Evolutionary conservation across 1,140 invertebrate species (phyloP).

Genomic region (Pissodes strobi): DNA sequence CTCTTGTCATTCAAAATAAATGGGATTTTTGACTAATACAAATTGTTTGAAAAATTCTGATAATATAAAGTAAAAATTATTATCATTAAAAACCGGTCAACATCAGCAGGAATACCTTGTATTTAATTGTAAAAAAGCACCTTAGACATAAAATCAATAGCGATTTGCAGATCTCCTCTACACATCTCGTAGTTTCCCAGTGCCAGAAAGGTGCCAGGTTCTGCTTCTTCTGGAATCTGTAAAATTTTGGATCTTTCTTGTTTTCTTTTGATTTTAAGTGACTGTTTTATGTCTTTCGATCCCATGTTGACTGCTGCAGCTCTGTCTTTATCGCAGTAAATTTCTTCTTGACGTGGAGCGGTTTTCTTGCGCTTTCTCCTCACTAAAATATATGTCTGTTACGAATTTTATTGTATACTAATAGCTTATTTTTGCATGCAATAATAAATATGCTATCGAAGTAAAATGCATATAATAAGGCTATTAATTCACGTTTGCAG

Average conservation of each 20-base stretch:
- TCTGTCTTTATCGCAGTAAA: conserved; percentile 88
- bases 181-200: conserved; percentile 75
- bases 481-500: too few species aligned
- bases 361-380: conserved; percentile 58
- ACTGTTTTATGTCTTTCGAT: conserved; percentile 79
- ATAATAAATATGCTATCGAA: too few species aligned
- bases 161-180: conserved; percentile 69
- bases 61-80: background rate
- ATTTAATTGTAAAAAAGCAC: too few species aligned
- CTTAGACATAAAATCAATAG: conserved; percentile 79
- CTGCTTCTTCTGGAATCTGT: conserved; percentile 77
- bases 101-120: too few species aligned
- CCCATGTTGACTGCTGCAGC: conserved; percentile 87
- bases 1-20: too few species aligned
- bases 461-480: too few species aligned
- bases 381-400: conserved; percentile 20
- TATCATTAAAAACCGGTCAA: background rate
- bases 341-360: conserved; percentile 65
- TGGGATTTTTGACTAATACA: too few species aligned
- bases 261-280: conserved; percentile 76
- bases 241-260: conserved; percentile 74
- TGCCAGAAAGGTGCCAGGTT: conserved; percentile 73
- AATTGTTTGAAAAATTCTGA: too few species aligned
- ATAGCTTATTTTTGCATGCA: too few species aligned
- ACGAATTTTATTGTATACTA: too few species aligned